phyloP scores from a whole-genome alignment of 2,113 vertebrate species.

The Hyperoodon ampullatus region DNA sequence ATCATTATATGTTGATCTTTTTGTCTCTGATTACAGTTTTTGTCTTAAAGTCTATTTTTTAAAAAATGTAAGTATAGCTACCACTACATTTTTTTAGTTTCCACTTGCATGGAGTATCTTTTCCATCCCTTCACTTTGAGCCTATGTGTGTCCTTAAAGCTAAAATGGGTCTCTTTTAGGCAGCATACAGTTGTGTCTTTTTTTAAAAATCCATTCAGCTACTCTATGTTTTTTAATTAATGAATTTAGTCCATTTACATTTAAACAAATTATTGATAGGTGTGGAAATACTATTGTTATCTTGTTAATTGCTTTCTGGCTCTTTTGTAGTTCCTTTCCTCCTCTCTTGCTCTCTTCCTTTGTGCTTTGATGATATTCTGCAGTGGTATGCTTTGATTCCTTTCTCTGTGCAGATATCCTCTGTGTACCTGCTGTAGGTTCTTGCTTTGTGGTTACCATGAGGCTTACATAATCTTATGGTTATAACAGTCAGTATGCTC shows the following conservation, averaged over 20 bases:
- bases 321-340: not conserved
- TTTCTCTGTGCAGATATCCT: not conserved
- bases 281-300: not conserved
- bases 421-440: not conserved
- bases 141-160: not conserved
- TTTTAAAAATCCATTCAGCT: not conserved
- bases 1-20: not conserved
- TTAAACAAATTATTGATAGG: not conserved
- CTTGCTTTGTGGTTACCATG: not conserved
- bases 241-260: not conserved
- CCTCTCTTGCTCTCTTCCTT: not conserved
- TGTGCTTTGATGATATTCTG: not conserved
- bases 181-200: not conserved
- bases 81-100: not conserved
- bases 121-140: not conserved
- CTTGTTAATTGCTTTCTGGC: not conserved
- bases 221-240: not conserved
- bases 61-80: not conserved
- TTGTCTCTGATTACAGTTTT: not conserved
- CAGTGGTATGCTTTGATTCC: not conserved
- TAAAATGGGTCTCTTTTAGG: not conserved
- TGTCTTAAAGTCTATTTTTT: not conserved
- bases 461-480: not conserved
- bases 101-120: not conserved
- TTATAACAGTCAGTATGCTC: not conserved